Conservation (phyloP, 2,113 vertebrate genomes). For the Nibea albiflora region DNA sequence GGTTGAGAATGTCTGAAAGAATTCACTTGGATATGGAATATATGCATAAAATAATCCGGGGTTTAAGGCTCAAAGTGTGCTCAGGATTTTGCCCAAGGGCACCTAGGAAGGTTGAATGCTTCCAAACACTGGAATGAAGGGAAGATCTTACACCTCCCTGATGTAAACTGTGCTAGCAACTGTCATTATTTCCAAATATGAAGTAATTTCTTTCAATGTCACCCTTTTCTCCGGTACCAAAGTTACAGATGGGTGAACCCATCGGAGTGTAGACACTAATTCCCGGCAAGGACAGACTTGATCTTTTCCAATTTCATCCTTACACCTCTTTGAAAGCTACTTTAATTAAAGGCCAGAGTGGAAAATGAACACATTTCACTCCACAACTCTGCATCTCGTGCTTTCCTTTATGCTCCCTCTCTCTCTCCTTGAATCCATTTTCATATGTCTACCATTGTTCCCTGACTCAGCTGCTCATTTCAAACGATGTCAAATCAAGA, state of each 20-base stretch:
- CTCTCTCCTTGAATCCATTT: slow-evolving; percentile 28
- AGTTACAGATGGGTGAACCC: slow-evolving; percentile 43
- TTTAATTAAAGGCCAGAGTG: slow-evolving; percentile 61
- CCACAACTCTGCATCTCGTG: neutral
- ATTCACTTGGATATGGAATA: neutral
- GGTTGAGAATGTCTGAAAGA: neutral
- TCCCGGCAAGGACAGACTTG: slow-evolving; percentile 61
- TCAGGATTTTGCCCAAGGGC: neutral
- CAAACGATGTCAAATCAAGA: slow-evolving; percentile 52
- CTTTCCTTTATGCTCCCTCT: neutral
- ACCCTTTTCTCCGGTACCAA: slow-evolving; percentile 15
- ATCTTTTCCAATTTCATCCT: slow-evolving; percentile 54
- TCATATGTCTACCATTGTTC: slow-evolving; percentile 16
- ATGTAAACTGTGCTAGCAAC: neutral
- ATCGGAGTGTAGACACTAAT: slow-evolving; percentile 50
- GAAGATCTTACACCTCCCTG: neutral
- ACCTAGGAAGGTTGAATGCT: neutral
- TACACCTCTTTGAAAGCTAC: slow-evolving; percentile 48
- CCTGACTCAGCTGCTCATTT: slow-evolving; percentile 65
- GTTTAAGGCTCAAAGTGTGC: neutral
- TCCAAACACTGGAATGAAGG: neutral
- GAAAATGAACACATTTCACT: slow-evolving; percentile 56
- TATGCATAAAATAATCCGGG: neutral
- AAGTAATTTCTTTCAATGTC: slow-evolving; percentile 59
- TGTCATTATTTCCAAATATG: slow-evolving; percentile 2